phyloP scores from a whole-genome alignment of 2,113 vertebrate genomes.

The Cyprinodon variegatus region DNA sequence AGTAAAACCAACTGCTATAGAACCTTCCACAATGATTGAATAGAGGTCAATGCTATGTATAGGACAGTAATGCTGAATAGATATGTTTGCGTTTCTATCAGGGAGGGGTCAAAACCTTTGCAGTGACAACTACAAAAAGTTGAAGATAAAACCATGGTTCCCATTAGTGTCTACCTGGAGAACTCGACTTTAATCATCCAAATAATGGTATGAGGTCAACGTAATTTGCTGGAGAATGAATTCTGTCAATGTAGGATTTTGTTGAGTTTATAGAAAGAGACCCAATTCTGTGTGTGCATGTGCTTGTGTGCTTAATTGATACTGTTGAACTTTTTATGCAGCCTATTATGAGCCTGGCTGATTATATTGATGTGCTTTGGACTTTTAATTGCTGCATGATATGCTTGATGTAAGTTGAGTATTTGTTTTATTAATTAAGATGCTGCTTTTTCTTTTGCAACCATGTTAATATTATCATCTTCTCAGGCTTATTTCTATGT shows the following conservation, averaged over 20 bases:
- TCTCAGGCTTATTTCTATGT: neutral
- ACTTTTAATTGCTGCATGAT: conserved; percentile 1
- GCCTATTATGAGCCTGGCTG: conserved; percentile 3
- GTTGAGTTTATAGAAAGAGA: neutral
- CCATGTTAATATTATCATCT: neutral
- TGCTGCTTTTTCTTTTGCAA: neutral
- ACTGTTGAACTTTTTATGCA: neutral
- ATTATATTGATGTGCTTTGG: conserved; percentile 13
- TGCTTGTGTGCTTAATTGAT: neutral
- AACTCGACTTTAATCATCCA: neutral
- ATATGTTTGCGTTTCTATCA: neutral
- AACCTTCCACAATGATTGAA: neutral
- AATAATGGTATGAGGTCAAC: neutral
- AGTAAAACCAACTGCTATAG: neutral
- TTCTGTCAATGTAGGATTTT: neutral
- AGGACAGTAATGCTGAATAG: neutral
- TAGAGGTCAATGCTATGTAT: neutral
- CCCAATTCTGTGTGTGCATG: neutral
- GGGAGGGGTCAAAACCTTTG: neutral
- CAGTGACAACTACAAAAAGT: neutral
- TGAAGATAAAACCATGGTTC: neutral
- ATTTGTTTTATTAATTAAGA: conserved; percentile 2
- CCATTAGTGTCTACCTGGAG: neutral
- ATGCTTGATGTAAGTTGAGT: conserved; percentile 1
- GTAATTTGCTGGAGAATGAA: neutral